A percentile compares a stretch with the other conserved stretches of the same genome.
These are phyloP conservation scores for Zoroaster sp. DNA, from an alignment of 53 echinoderm and acorn worm genomes.

Conservation along the genomic window DNA sequence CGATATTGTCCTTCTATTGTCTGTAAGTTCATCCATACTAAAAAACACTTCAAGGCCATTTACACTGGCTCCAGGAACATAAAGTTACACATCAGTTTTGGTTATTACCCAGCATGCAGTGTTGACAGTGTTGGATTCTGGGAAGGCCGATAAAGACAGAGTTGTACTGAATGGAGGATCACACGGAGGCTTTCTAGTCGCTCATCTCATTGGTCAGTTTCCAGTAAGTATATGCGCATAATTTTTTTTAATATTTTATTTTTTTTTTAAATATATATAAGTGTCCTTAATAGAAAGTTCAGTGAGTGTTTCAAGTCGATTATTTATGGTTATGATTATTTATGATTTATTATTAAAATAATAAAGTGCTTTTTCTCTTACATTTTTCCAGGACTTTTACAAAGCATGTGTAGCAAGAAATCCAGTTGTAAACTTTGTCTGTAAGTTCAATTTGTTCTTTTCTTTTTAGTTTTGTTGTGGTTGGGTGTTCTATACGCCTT, in stretches of 20 bases:
- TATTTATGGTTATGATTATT: too few species aligned
- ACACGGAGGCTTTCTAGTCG: constrained; percentile 84
- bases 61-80: too few species aligned
- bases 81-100: too few species aligned
- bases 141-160: constrained; percentile 60
- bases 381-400: constrained; percentile 70
- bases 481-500: too few species aligned
- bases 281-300: too few species aligned
- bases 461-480: too few species aligned
- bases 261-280: too few species aligned
- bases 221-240: constrained; percentile 76
- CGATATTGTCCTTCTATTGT: too few species aligned
- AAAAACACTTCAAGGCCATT: too few species aligned
- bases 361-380: background rate
- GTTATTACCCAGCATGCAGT: constrained; percentile 67
- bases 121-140: constrained; percentile 39
- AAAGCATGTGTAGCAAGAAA: constrained; percentile 81
- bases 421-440: constrained; percentile 67
- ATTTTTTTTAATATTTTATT: background rate
- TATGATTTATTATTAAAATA: background rate
- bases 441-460: too few species aligned
- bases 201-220: constrained; percentile 92
- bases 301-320: background rate
- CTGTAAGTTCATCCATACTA: too few species aligned
- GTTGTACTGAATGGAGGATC: constrained; percentile 86